Evolutionary conservation across 2,888 invertebrate genomes (phyloP).

Genomic region (Synanthedon andrenaeformis): DNA sequence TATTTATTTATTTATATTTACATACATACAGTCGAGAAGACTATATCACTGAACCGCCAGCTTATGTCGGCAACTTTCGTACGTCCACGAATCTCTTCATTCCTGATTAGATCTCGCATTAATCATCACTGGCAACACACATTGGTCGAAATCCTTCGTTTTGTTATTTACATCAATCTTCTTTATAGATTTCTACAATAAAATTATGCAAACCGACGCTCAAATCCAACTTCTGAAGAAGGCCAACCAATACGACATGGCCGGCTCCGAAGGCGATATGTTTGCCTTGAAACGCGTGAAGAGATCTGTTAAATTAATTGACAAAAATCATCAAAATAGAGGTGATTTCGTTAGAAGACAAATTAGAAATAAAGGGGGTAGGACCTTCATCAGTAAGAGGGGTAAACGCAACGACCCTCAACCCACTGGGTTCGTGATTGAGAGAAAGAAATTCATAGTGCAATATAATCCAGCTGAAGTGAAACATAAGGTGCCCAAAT

Average conservation of each 20-base stretch:
- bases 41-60: too few species aligned
- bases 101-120: too few species aligned
- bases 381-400: background rate
- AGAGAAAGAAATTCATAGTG: slow-evolving; percentile 33
- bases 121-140: too few species aligned
- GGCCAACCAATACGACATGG: background rate
- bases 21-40: too few species aligned
- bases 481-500: slow-evolving; percentile 29
- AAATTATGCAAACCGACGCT: slow-evolving; percentile 41
- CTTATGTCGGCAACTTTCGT: too few species aligned
- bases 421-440: slow-evolving; percentile 27
- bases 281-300: background rate
- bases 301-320: background rate
- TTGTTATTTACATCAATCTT: too few species aligned
- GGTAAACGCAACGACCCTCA: slow-evolving; percentile 14
- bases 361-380: background rate
- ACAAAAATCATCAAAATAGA: background rate
- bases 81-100: too few species aligned
- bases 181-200: slow-evolving; percentile 47
- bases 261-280: background rate
- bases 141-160: too few species aligned
- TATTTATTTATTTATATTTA: background rate
- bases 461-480: slow-evolving; percentile 20
- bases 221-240: slow-evolving; percentile 41
- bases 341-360: background rate